Base-by-base conservation (phyloP, 2,888 invertebrate species). In the Drosophila fulvimacula region DNA sequence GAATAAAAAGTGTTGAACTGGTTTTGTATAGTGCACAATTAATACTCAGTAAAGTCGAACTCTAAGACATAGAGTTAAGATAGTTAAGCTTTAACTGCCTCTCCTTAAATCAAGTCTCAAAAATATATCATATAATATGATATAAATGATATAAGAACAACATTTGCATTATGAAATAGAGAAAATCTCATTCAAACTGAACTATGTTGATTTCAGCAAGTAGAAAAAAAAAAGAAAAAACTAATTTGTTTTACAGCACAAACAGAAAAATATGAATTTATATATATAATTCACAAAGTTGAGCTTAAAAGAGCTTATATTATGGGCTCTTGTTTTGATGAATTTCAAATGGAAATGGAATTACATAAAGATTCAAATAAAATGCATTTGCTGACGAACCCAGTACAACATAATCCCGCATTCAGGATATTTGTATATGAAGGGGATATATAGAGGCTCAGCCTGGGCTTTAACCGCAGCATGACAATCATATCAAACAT, bases 401-500 rank as follows among this genome's bases (percentile, higher is more conserved):
- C 15, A 9, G 7, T 41, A 5, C 44, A 36, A 52, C 0, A 19
- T 41, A 27, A 52, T 51, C 64, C 42, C 15, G 0, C 7, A 11
- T 13, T 30, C 27, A 21, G 19, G 42, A 5, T 24, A 24, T 38
- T 36, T 17, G 13, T 53, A 27, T 27, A 13, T n/a, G 5, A 9
- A 4, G 3, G 34, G 24, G 13, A 34, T 27, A 56, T 19, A 56
- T 19, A 21, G n/a, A 41, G 11, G 27, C 38, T 38, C 24, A 38
- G 17, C 24, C 38, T 38, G n/a, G 24, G 36, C 1, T 21, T 32
- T 11, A 24, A 5, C 36, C 17, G 41, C 19, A 30, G n/a, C 36
- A 41, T 58, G 74, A 68, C 67, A 64, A 61, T 32, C 53, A 60
- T 46, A 17, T 57, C 59, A 58, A 71, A 66, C 21, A 38, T 58